A percentile compares a stretch with the other conserved stretches of the same genome.
These are phyloP conservation scores for Podilymbus podiceps DNA, from an alignment of 2,113 vertebrate genomes.

Conservation along the genomic window DNA sequence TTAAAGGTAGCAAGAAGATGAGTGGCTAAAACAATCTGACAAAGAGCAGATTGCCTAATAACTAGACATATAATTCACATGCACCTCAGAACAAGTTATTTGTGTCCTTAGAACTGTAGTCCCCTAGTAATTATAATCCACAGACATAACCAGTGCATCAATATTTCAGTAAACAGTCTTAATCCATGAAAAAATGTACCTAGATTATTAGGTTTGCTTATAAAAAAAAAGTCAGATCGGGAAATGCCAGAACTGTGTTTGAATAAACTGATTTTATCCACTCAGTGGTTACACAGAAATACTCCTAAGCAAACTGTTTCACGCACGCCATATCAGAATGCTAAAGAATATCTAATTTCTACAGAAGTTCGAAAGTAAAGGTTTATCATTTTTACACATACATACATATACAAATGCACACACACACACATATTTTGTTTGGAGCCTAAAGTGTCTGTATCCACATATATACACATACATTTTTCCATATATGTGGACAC, in stretches of 20 bases:
- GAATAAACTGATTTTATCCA: not conserved
- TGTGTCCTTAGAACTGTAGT: not conserved
- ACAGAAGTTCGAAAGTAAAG: not conserved
- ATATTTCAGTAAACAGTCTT: not conserved
- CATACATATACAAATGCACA: not conserved
- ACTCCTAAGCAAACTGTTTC: not conserved
- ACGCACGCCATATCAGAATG: not conserved
- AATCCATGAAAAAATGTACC: not conserved
- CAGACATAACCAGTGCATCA: not conserved
- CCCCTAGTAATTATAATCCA: not conserved
- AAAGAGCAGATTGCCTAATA: not conserved
- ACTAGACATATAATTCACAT: not conserved
- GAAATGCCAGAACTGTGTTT: not conserved
- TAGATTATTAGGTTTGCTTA: not conserved
- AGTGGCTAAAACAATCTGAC: not conserved
- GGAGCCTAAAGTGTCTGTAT: not conserved
- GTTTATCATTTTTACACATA: not conserved
- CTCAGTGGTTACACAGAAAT: not conserved
- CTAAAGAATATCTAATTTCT: not conserved
- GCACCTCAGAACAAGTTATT: not conserved
- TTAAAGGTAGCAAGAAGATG: not conserved
- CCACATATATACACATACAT: fast-evolving
- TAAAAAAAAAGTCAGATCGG: not conserved
- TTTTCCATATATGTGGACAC: fast-evolving
- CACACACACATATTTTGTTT: not conserved